Base-by-base conservation (phyloP, 2,888 invertebrate species). In the Ophonus ardosiacus region DNA sequence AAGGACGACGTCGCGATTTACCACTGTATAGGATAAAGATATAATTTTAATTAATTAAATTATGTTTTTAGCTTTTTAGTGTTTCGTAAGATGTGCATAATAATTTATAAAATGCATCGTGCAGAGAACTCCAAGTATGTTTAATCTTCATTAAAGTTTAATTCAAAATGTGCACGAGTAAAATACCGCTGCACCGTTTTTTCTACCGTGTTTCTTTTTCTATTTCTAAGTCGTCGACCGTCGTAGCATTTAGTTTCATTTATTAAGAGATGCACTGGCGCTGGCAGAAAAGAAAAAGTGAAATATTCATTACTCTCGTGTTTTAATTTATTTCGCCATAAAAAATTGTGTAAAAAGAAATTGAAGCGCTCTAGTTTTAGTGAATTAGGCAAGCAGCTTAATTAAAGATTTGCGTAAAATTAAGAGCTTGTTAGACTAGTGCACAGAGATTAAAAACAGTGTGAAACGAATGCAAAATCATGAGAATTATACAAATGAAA, bases 381-480 rank as follows among this genome's bases (percentile, higher is more conserved):
- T 15, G 17, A 59, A 59, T 17, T 59, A 59, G 7, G 17, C 63
- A 21, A 24, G 63, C 24, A 63, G 63, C 63, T 24, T 63, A 24
- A 63, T 63, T 63, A 63, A 63, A 63, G 63, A 74, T 74, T 74
- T 43, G 71, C 43, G 43, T 43, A 43, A 43, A 68, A 74, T 74
- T 17, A 74, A 74, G 43, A 18, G 43, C 71, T 74, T 17, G 43
- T 74, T 74, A 74, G 15, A 15, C 13, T 13, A 40, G 71, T 74
- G 71, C 15, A 74, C 43, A 8, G 18, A 17, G 18, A 74, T 74
- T 74, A 74, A 74, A 15, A 74, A 40, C 17, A 13, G 71, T 74
- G 71, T 43, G 71, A 74, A 68, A 43, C 71, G 71, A 74, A 74
- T 43, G 71, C 71, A 74, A 74, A 74, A 74, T 74, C 71, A 40